These are phyloP conservation scores for Mnemiopsis leidyi DNA, from an alignment of 37 sponge, comb jelly and placozoan genomes.

Conservation along the genomic window DNA sequence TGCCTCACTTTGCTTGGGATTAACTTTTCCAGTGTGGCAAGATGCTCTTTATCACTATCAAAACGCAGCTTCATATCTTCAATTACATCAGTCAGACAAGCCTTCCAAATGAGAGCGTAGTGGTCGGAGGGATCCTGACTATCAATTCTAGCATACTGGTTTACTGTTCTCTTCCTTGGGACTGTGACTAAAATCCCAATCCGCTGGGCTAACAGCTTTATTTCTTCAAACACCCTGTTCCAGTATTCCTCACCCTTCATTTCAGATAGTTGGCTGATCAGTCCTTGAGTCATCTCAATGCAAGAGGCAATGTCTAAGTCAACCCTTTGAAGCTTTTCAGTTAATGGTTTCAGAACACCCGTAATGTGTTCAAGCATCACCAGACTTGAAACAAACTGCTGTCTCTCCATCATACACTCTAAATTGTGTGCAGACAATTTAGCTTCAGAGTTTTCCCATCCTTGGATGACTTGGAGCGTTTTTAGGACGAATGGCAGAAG, in stretches of 20 bases:
- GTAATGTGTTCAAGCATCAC: constrained; percentile 61
- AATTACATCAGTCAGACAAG: background rate
- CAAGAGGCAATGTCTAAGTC: constrained; percentile 4
- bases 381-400: constrained; percentile 37
- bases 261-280: constrained; percentile 4
- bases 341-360: constrained; percentile 32
- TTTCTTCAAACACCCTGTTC: constrained; percentile 59
- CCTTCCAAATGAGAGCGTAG: background rate
- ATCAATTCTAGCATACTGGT: background rate
- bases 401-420: background rate
- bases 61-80: background rate
- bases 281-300: constrained; percentile 51
- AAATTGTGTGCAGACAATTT: constrained; percentile 15
- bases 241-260: constrained; percentile 31
- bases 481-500: constrained; percentile 56
- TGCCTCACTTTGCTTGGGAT: background rate
- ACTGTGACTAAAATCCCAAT: constrained; percentile 31
- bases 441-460: constrained; percentile 49
- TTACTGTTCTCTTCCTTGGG: constrained; percentile 44
- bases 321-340: constrained; percentile 9
- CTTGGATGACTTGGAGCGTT: constrained; percentile 12
- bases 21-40: background rate
- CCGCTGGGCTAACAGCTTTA: background rate
- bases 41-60: background rate
- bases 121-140: background rate